phyloP scores from a whole-genome alignment of 2,888 invertebrate species.

The Tiphia femorata region DNA sequence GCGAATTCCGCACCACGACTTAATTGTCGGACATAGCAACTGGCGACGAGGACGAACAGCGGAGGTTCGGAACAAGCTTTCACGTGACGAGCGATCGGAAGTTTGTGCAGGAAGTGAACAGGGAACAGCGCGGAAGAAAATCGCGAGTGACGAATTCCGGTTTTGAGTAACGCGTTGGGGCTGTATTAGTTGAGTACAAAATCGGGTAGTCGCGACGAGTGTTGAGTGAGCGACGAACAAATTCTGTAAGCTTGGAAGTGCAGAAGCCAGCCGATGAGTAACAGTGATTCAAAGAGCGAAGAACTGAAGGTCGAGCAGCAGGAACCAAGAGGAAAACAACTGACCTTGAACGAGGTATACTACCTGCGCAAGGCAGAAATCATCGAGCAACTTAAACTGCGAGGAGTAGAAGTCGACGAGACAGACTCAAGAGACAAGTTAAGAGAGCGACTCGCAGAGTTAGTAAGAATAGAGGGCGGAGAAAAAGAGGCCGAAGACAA shows the following conservation, averaged over 20 bases:
- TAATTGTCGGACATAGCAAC: background rate
- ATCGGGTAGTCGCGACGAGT: background rate
- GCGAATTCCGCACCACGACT: too few species aligned
- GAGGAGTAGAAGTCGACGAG: background rate
- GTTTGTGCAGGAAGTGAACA: background rate
- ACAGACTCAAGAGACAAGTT: background rate
- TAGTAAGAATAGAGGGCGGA: background rate
- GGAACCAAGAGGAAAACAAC: background rate
- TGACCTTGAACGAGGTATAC: background rate
- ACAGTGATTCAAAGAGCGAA: background rate
- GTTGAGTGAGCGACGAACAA: background rate
- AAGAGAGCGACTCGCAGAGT: background rate
- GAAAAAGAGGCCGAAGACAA: background rate
- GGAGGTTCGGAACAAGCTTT: background rate
- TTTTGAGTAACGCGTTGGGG: background rate
- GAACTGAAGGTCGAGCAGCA: background rate
- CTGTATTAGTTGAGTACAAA: background rate
- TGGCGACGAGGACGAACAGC: background rate
- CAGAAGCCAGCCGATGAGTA: background rate
- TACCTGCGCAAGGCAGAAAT: background rate
- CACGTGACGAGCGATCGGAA: background rate
- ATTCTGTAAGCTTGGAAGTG: background rate
- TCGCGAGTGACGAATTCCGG: background rate
- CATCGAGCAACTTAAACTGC: background rate
- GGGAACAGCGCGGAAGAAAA: background rate